Conservation (phyloP, 2,797 vertebrate species). For the Columba guinea region DNA sequence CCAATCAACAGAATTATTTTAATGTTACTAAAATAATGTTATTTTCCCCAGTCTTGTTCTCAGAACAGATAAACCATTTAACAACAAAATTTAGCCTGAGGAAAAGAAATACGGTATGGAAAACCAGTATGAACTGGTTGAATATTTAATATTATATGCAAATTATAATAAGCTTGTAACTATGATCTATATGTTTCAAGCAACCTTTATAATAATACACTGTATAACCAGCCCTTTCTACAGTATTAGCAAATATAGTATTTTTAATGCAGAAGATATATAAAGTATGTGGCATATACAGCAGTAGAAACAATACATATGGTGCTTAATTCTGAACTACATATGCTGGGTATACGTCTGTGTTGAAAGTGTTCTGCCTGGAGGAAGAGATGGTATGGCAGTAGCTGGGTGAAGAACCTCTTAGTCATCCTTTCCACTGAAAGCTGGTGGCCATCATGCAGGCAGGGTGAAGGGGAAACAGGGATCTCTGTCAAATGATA, state of each 20-base stretch:
- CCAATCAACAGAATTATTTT: not conserved
- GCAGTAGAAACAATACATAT: not conserved
- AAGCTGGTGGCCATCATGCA: not conserved
- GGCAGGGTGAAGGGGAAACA: not conserved
- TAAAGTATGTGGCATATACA: not conserved
- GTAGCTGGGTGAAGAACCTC: not conserved
- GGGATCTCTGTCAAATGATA: not conserved
- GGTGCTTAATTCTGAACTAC: not conserved
- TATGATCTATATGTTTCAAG: not conserved
- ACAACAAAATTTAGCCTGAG: not conserved
- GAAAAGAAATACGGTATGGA: not conserved
- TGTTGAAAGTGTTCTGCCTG: not conserved
- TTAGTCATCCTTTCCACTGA: constrained; percentile 15
- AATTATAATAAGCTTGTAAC: not conserved
- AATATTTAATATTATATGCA: not conserved
- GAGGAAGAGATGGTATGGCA: not conserved
- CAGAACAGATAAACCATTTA: not conserved
- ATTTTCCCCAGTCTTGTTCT: not conserved
- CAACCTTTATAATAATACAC: not conserved
- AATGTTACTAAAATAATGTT: not conserved
- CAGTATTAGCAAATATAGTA: not conserved
- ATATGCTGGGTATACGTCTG: not conserved
- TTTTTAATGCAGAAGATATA: not conserved
- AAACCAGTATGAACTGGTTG: not conserved
- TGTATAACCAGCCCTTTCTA: not conserved